A percentile compares a stretch with the other conserved stretches of the same genome.
phyloP scores from a whole-genome alignment of 37 sponge, comb jelly and placozoan genomes.

The Crambe crambe region DNA sequence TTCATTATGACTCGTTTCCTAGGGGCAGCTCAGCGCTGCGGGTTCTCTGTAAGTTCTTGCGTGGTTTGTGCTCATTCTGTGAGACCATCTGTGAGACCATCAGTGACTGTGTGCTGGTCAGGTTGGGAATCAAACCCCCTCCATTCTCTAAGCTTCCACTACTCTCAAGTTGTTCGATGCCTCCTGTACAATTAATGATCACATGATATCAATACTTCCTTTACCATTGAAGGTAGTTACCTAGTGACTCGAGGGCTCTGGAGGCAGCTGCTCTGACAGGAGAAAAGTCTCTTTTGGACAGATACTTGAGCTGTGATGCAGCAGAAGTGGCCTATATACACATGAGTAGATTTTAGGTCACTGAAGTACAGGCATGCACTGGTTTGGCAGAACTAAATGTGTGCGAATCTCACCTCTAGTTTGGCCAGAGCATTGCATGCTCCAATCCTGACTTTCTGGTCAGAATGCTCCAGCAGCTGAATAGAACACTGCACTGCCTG shows the following conservation, averaged over 20 bases:
- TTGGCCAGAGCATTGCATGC: conserved; percentile 63
- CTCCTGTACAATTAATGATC: too few species aligned
- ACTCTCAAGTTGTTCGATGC: too few species aligned
- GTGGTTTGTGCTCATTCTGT: not conserved
- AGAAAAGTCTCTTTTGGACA: conserved; percentile 49
- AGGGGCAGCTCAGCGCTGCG: conserved; percentile 11
- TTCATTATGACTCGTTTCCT: not conserved
- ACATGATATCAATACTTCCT: not conserved
- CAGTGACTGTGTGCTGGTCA: not conserved
- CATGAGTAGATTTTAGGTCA: not conserved
- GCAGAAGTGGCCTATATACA: conserved; percentile 21
- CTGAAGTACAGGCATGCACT: not conserved
- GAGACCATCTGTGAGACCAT: too few species aligned
- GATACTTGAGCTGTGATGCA: conserved; percentile 54
- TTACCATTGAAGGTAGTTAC: conserved; percentile 16
- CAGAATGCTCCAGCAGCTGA: conserved; percentile 67
- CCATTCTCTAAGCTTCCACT: conserved; percentile 1
- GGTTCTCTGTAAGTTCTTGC: conserved; percentile 10
- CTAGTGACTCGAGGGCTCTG: conserved; percentile 45
- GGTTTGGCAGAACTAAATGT: not conserved
- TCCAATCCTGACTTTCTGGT: conserved; percentile 64
- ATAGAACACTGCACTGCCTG: conserved; percentile 61
- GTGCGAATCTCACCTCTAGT: conserved; percentile 46
- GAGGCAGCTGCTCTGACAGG: conserved; percentile 44
- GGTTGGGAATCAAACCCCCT: too few species aligned